A percentile compares a stretch with the other conserved stretches of the same genome.
Conservation (phyloP, 2,113 vertebrate species). For the Saguinus imperator region DNA sequence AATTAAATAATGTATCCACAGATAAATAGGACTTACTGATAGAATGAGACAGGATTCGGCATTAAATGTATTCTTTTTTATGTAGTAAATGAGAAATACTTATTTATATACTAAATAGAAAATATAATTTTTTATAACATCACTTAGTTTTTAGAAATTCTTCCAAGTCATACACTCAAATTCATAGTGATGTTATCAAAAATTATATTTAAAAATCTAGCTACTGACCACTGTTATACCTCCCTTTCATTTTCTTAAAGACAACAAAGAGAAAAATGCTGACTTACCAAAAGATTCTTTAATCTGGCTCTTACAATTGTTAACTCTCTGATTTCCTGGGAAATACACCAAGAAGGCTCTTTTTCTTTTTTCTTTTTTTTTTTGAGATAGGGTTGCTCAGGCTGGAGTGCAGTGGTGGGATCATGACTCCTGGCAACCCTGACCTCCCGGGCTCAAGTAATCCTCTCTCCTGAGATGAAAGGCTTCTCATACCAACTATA, state of each 20-base stretch:
- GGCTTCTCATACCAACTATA: neutral
- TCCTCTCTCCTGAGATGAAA: no score
- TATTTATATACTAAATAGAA: neutral
- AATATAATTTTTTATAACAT: neutral
- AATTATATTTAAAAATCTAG: neutral
- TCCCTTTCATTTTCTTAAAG: conserved; percentile 26
- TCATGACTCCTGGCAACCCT: no score
- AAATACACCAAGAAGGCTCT: neutral
- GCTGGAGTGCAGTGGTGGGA: no score
- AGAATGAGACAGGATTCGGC: neutral
- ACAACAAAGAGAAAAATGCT: neutral
- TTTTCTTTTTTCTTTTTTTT: neutral
- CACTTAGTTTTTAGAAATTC: neutral
- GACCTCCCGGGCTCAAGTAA: no score
- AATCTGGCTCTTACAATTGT: neutral
- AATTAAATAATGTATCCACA: neutral
- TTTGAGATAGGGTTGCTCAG: no score
- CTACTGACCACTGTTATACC: neutral
- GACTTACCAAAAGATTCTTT: neutral
- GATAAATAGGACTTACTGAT: neutral
- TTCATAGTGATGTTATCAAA: neutral
- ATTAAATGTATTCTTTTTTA: neutral
- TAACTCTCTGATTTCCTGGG: neutral
- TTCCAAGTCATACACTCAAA: neutral
- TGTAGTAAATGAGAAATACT: neutral